Evolutionary conservation across 1,140 invertebrate species (phyloP).

Genomic region (Armadillidium nasatum): DNA sequence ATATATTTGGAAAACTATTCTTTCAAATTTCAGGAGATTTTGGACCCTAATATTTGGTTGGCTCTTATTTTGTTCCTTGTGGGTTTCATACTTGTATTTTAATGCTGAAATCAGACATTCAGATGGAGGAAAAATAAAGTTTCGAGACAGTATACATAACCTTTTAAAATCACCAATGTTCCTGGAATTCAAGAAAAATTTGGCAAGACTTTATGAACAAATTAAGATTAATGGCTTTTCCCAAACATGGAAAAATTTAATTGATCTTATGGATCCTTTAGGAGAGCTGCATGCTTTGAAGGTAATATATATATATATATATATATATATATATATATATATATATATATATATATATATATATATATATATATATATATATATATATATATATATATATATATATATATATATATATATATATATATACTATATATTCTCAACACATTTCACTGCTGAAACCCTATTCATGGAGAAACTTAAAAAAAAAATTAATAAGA

Average conservation of each 20-base stretch:
- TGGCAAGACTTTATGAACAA: constrained; percentile 69
- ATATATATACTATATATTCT: too few species aligned
- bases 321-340: too few species aligned
- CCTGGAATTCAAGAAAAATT: constrained; percentile 65
- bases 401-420: too few species aligned
- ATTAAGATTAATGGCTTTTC: constrained; percentile 72
- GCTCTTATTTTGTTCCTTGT: constrained; percentile 66
- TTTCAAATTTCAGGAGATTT: constrained; percentile 49
- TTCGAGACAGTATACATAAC: constrained; percentile 80
- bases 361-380: too few species aligned
- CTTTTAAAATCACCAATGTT: constrained; percentile 82
- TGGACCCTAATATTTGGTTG: constrained; percentile 57
- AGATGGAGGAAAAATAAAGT: constrained; percentile 78
- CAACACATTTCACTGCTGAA: too few species aligned
- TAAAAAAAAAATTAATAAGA: too few species aligned
- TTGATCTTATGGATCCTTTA: constrained; percentile 75
- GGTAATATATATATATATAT: constrained; percentile 84
- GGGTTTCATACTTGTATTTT: constrained; percentile 77
- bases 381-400: too few species aligned
- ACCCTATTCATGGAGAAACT: too few species aligned
- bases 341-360: too few species aligned
- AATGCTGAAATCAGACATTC: constrained; percentile 80
- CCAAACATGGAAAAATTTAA: constrained; percentile 75
- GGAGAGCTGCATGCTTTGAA: too few species aligned
- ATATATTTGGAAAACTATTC: too few species aligned